phyloP scores from a whole-genome alignment of 2,797 vertebrate genomes.

The Cetoscarus ocellatus region DNA sequence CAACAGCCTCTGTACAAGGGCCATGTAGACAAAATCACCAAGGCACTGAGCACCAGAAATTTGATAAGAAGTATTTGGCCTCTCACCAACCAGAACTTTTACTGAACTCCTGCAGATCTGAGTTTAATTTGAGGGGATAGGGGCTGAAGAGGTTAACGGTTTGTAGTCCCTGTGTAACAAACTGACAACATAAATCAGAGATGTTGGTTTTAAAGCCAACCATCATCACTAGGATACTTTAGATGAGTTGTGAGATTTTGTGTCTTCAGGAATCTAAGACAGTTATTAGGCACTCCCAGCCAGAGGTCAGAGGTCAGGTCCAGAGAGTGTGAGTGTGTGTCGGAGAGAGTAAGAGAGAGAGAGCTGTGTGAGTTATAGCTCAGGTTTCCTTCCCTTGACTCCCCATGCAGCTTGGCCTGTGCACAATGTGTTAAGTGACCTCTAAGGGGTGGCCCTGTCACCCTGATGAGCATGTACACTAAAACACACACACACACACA shows the following conservation, averaged over 20 bases:
- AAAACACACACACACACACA: slow-evolving; percentile 8
- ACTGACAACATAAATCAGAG: slow-evolving; percentile 15
- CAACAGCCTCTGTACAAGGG: too few relatives aligned
- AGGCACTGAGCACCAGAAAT: too few relatives aligned
- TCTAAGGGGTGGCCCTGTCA: slow-evolving; percentile 82
- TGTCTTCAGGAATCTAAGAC: slow-evolving; percentile 51
- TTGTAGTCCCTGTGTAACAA: not conserved
- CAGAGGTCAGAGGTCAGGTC: slow-evolving; percentile 58
- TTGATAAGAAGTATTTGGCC: not conserved
- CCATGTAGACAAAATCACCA: too few relatives aligned
- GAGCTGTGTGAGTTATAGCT: slow-evolving; percentile 76
- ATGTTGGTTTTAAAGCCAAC: slow-evolving; percentile 1
- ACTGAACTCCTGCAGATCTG: slow-evolving; percentile 8
- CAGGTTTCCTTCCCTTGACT: slow-evolving; percentile 77
- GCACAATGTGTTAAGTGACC: slow-evolving; percentile 83
- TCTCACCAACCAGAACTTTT: not conserved
- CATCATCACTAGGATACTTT: slow-evolving; percentile 17
- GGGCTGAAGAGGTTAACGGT: slow-evolving; percentile 10
- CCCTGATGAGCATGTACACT: slow-evolving; percentile 61
- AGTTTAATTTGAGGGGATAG: slow-evolving; percentile 2
- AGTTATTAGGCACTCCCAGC: slow-evolving; percentile 61
- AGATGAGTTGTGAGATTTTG: slow-evolving; percentile 26
- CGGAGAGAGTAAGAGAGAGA: slow-evolving; percentile 12
- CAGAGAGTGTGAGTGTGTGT: slow-evolving; percentile 47
- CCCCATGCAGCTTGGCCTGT: slow-evolving; percentile 69